Evolutionary conservation across 2,888 invertebrate genomes (phyloP), one percentile per base, ranked within the genome.

Genomic region (Antitype chi): DNA sequence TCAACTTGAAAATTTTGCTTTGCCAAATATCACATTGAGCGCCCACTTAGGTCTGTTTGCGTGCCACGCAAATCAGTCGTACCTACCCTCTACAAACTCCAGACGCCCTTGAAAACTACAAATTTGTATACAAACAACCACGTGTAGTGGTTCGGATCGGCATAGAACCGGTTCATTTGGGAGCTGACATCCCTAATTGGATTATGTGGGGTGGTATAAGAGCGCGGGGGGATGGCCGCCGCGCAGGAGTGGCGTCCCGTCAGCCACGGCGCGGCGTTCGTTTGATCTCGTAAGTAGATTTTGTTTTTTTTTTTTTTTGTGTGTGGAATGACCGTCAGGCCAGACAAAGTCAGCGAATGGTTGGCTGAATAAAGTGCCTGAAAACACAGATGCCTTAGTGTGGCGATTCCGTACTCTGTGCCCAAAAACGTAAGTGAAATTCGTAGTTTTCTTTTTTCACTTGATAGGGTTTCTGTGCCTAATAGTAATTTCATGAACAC

Each of bases 211-310:
- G 90, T 87, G 78, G 87, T 94, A 94, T 95, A 93, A 91, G 94
- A 93, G 57, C 76, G 82, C 17, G 74, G 89, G 86, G 92, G 60
- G 89, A 84, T 70, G 59, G 3, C n/a, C 13, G 49, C 64, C 89
- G 91, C 94, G 93, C 93, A 93, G 92, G 94, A 95, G 95, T 95
- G 93, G 94, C 91, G 91, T 89, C 83, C 66, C 90, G 94, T 93
- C 93, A 93, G 94, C 94, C 94, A 90, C 91, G 90, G 93, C 91
- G 94, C 91, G 90, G 93, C 91, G 94, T 87, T 88, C 87, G 92
- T 91, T 90, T 89, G 64, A 74, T 84, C 77, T 85, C 85, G 94
- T 94, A 85, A 94, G 94, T 94, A 91, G 11, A 8, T 77, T 80
- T 84, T 47, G 5, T 74, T 80, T 81, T 76, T 76, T 76, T 23